phyloP scores from a whole-genome alignment of 2,113 vertebrate genomes.

The Hipposideros armiger region DNA sequence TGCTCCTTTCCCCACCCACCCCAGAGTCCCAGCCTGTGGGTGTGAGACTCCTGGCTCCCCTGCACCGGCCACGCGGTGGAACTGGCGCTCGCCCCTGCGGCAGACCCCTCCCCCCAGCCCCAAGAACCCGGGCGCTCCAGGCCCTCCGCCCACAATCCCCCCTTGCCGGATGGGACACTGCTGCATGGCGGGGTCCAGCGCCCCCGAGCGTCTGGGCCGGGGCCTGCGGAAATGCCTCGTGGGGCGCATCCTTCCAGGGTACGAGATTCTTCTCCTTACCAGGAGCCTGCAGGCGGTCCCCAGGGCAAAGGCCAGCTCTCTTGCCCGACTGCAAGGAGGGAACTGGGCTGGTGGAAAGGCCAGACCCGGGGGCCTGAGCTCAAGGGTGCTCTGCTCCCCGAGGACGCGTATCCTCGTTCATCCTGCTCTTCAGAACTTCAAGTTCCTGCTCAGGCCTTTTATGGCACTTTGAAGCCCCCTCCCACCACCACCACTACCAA shows the following conservation, averaged over 20 bases:
- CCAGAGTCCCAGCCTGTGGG: neutral
- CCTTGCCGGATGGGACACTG: fast-evolving
- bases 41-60: neutral
- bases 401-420: neutral
- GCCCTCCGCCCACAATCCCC: neutral
- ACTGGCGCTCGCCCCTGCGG: neutral
- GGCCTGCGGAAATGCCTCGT: neutral
- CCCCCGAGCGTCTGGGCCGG: fast-evolving
- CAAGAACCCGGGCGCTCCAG: fast-evolving
- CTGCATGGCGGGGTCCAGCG: fast-evolving
- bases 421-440: neutral
- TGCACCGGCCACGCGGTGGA: neutral
- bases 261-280: neutral
- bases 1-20: neutral
- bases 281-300: neutral
- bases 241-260: neutral
- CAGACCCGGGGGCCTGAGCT: neutral
- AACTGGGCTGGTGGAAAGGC: neutral
- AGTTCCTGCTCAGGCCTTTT: slow-evolving; percentile 60
- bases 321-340: no score
- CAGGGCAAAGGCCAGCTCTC: neutral
- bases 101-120: neutral
- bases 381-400: neutral
- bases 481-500: neutral
- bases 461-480: neutral